These are phyloP conservation scores for Drosophila nebulosa DNA, from an alignment of 1,140 invertebrate species.

Conservation along the genomic window DNA sequence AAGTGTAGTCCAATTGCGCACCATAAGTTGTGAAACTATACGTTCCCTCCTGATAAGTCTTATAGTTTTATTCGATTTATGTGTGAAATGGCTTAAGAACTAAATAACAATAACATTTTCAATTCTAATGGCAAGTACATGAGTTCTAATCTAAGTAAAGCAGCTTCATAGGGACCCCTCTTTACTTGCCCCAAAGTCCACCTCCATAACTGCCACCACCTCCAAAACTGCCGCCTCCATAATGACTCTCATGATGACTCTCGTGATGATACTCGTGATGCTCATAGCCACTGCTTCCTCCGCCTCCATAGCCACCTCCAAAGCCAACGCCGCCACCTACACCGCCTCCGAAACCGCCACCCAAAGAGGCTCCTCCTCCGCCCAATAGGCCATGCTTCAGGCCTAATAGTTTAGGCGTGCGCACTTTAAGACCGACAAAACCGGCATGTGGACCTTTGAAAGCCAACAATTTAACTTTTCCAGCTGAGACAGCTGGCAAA, in stretches of 20 bases:
- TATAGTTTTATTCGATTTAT: constrained; percentile 10
- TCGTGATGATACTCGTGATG: constrained; percentile 63
- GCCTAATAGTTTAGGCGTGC: constrained; percentile 54
- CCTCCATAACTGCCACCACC: constrained; percentile 25
- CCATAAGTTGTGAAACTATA: too few species aligned
- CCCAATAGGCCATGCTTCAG: constrained; percentile 51
- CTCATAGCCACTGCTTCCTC: constrained; percentile 51
- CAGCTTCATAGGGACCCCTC: not conserved
- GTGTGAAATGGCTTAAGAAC: constrained; percentile 38
- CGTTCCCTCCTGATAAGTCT: not conserved
- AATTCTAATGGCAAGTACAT: constrained; percentile 36
- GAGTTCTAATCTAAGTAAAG: not conserved
- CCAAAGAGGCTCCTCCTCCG: constrained; percentile 16
- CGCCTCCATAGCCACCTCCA: constrained; percentile 37
- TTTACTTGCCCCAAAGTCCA: constrained; percentile 60
- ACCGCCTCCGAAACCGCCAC: constrained; percentile 21
- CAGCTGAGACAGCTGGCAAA: constrained; percentile 23
- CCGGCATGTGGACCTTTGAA: constrained; percentile 65
- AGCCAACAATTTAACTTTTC: constrained; percentile 58
- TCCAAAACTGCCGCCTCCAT: constrained; percentile 29
- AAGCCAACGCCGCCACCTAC: constrained; percentile 43
- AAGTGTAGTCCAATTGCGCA: constrained; percentile 6
- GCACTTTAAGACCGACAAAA: constrained; percentile 57
- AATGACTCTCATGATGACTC: constrained; percentile 49
- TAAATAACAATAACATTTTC: constrained; percentile 45